Base-by-base conservation (phyloP, 2,113 vertebrate species). In the Thunnus thynnus region DNA sequence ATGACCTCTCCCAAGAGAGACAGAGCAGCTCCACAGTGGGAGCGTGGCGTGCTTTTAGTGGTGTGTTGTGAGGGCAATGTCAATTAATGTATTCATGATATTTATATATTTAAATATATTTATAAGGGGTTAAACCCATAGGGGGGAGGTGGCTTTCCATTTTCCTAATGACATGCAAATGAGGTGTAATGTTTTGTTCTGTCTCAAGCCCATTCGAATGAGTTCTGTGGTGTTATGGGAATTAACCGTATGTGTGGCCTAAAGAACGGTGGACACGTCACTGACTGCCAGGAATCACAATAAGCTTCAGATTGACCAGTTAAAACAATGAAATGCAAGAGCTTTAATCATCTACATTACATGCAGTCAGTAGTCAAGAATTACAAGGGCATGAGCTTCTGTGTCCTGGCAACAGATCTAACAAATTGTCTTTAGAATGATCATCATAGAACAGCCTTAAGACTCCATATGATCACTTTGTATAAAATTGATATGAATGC, bases 61-160 rank as follows among this genome's bases (percentile, higher is more conserved):
- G 78, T 75, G 27, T 84, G 69, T 88, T 85, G 83, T 80, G 84
- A 88, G 84, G 83, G 57, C 87, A 82, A 72, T 93, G 80, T 83
- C 86, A 91, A 94, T 94, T 93, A 91, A 95, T 93, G 88, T 94
- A 95, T 95, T 95, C 94, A 95, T 95, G 92, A 95, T 93, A 95
- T 95, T 94, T 94, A 95, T 95, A 93, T 94, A 95, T 95, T 95
- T 94, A 95, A 95, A 96, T 95, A 95, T 95, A 95, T 95, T 95
- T 95, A 95, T 95, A 92, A 94, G 92, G 84, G 83, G 86, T 91
- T 89, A 92, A 92, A 91, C 86, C 95, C 94, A 91, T 82, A 88
- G 91, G 92, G 91, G 90, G 92, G 91, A 84, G 86, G 85, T 67
- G 86, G 84, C 72, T 83, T 78, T 81, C 85, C 74, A 88, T 91